These are phyloP conservation scores for Geophilus truncorum DNA, from an alignment of 2,888 invertebrate species.

Conservation along the genomic window DNA sequence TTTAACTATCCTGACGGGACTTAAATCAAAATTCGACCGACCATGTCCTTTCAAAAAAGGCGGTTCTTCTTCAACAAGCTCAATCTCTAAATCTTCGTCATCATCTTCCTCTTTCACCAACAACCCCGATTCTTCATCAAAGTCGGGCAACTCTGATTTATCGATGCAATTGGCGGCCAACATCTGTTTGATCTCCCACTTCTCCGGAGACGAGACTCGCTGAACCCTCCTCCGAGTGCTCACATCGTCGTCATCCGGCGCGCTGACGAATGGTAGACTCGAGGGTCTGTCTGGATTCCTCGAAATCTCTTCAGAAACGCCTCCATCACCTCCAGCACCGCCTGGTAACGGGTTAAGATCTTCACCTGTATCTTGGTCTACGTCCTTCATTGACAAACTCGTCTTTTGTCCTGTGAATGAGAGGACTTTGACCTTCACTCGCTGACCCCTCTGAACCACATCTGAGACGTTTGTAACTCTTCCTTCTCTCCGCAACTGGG, in stretches of 20 bases:
- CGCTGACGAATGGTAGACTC: conserved; percentile 50
- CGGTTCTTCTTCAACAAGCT: conserved; percentile 97
- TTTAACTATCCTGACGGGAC: conserved; percentile 89
- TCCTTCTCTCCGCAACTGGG: conserved; percentile 79
- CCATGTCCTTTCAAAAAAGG: conserved; percentile 83
- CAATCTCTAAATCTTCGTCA: conserved; percentile 94
- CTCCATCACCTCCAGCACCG: conserved; percentile 36
- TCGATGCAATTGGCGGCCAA: conserved; percentile 86
- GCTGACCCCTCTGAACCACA: conserved; percentile 82
- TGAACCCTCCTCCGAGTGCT: conserved; percentile 74
- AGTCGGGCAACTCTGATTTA: conserved; percentile 91
- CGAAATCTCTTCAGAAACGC: conserved; percentile 60
- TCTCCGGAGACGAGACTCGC: conserved; percentile 88
- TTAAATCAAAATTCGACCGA: conserved; percentile 80
- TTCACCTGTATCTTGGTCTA: conserved; percentile 87
- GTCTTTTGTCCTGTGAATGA: conserved; percentile 91
- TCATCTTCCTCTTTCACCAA: conserved; percentile 64
- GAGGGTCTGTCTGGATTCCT: conserved; percentile 91
- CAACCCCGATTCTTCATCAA: conserved; percentile 92
- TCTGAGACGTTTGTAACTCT: conserved; percentile 91
- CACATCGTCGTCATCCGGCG: conserved; percentile 65
- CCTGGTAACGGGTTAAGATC: conserved; percentile 79
- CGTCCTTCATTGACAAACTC: conserved; percentile 93
- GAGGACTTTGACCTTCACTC: conserved; percentile 86
- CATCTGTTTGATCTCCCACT: conserved; percentile 98